These are phyloP conservation scores for Gerris lacustris DNA, from an alignment of 2,888 invertebrate species.

Conservation along the genomic window DNA sequence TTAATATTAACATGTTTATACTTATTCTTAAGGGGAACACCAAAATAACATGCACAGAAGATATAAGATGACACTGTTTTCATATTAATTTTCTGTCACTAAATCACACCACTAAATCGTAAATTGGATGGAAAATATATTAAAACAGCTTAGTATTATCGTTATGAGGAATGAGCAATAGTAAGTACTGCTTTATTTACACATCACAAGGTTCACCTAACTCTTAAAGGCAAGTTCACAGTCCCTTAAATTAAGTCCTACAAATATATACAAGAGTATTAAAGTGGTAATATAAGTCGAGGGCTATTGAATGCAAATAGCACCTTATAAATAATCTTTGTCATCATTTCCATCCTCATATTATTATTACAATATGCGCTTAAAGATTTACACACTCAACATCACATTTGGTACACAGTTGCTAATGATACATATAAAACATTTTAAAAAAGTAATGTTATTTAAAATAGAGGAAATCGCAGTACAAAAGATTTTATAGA, in stretches of 20 bases:
- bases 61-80: not conserved
- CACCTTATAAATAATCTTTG: not conserved
- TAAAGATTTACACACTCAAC: not conserved
- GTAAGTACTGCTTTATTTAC: slow-evolving; percentile 1
- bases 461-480: slow-evolving; percentile 10
- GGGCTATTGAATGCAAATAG: not conserved
- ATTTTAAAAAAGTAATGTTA: not conserved
- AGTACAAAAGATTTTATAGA: slow-evolving; percentile 8
- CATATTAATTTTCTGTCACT: not conserved
- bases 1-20: no score
- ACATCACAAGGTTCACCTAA: not conserved
- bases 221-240: not conserved
- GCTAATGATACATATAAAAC: slow-evolving; percentile 6
- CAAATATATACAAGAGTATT: slow-evolving; percentile 1
- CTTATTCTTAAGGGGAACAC: no score
- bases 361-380: not conserved
- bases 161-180: slow-evolving; percentile 1
- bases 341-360: not conserved
- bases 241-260: slow-evolving; percentile 5
- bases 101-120: not conserved
- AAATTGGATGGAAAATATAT: not conserved
- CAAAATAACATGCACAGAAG: not conserved
- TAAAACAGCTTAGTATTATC: not conserved
- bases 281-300: not conserved
- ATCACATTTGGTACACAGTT: slow-evolving; percentile 5